Base-by-base conservation (phyloP, 1,140 invertebrate genomes). In the Apis mellifera region DNA sequence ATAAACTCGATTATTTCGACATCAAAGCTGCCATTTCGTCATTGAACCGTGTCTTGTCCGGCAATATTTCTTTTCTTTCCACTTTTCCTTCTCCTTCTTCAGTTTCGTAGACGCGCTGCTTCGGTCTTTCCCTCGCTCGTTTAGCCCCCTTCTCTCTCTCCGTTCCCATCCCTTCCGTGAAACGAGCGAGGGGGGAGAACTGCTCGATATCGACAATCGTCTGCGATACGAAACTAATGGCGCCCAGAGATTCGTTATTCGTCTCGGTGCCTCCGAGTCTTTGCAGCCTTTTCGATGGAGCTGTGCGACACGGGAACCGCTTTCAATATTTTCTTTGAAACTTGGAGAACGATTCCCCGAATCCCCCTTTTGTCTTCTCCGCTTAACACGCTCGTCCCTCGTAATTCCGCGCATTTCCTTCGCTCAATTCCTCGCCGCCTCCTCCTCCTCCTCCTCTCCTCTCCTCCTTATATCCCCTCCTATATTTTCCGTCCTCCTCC, bases 1-100 rank as follows among this genome's bases (percentile, higher is more conserved):
- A 85, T 87, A 90, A 90, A 90, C 83, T 89, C 78, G 84, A 90
- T 90, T 89, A 89, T 90, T 87, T 90, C 76, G 74, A 88, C 82
- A 87, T 87, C 86, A 89, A 88, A 90, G 89, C 88, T 84, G 66
- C 84, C 82, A 82, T 89, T 78, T 88, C 75, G 73, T 84, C 83
- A 84, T 79, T 78, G 81, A 89, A 60, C 74, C 66, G 78, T 59
- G 60, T 74, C 85, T 65, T 83, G 59, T 50, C 65, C 55, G 26
- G 55, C 12, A 70, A 64, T 70, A 82, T 65, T 78, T 66, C 75
- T 60, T n/a, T 68, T n/a, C 50, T 23, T 60, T 11, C 13, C 70
- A 9, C 62, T 57, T 23, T 19, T 2, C 9, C 11, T n/a, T 21
- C 19, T 55, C 50, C 48, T 77, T 23, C 4, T 1, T 23, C 59